Base-by-base conservation (phyloP, 2,113 vertebrate species). In the Craseonycteris thonglongyai region DNA sequence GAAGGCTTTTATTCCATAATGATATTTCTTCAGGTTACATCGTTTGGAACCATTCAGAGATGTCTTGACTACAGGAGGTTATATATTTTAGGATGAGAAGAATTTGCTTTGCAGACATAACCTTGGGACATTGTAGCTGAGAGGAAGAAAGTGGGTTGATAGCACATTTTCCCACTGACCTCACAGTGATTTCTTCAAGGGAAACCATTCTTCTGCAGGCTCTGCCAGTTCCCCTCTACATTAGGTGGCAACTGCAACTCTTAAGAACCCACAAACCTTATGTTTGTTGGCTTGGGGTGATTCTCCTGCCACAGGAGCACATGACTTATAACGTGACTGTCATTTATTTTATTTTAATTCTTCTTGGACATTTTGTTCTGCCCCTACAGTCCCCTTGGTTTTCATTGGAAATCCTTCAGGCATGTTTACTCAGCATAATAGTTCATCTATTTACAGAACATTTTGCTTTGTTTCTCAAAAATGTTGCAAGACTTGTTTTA, bases 351-450 rank as follows among this genome's bases (percentile, higher is more conserved):
- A 83, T 28, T 35, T 89, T 80, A 0, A n/a, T 90, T 93, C 85
- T 94, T 94, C 65, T 96, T 87, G 95, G 65, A 96, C 88, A 45
- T 51, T 96, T 87, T 96, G 59, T 97, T 42, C 54, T 96, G 88
- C 49, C 47, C 21, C 61, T 87, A 42, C 33, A 38, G 65, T 97
- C 58, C 91, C 93, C 95, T 89, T 61, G 93, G 93, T 90, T 95
- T 95, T 95, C 96, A 97, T 95, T 96, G 92, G 84, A 93, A 97
- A 97, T 88, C 95, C 96, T 92, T 93, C 81, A 95, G 93, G 79
- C 66, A 65, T 97, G 93, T 98, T 98, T 96, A 95, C 95, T 97
- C 65, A 94, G 91, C 92, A 69, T 97, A 97, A 95, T 96, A 96
- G 93, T 97, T 97, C 45, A 93, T 97, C 45, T 96, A 78, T 97